Evolutionary conservation across 2,113 vertebrate genomes (phyloP), one percentile per base, ranked within the genome.

Genomic region (Lontra canadensis): DNA sequence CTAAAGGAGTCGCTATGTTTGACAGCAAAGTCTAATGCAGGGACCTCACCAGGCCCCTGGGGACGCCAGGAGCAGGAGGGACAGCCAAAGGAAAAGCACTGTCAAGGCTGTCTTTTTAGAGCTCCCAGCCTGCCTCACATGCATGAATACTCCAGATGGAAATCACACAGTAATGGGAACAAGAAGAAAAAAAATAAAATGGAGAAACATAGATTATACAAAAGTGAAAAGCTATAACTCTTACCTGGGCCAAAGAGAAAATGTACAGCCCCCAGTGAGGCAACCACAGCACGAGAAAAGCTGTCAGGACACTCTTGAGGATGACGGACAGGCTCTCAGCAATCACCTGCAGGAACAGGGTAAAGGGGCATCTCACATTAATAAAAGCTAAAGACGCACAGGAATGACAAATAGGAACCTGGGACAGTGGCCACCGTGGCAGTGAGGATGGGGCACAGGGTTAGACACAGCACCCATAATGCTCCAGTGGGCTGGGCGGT

Each of bases 241-340:
- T 97, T 97, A 99, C 99, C 99, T 99, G 99, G 92, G 99, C 99
- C 93, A 99, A 83, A 93, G 99, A 99, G 98, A 99, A 99, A 97
- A 99, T 99, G 94, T 99, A 99, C 36, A 99, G 99, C 7, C 99
- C 99, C 99, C 99, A 99, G 0, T 99, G 98, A 93, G 99, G 99
- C 73, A 98, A 98, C 81, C 99, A 98, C 13, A 99, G 97, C 90
- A 99, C 99, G 90, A 99, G 98, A 91, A 98, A 92, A 93, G 99
- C 99, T 0, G 99, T 99, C 63, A 99, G 94, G 73, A 99, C 7
- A 89, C 99, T 99, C 98, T 99, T 99, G 49, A 99, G 99, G 67
- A 99, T 97, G 84, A 99, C 98, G 0, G 99, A 99, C 84, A 99
- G 98, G 97, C 99, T 99, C 98, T 99, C 99, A 36, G 99, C 99